phyloP scores from a whole-genome alignment of 2,797 vertebrate species.

The Helicolenus hilgendorfi region DNA sequence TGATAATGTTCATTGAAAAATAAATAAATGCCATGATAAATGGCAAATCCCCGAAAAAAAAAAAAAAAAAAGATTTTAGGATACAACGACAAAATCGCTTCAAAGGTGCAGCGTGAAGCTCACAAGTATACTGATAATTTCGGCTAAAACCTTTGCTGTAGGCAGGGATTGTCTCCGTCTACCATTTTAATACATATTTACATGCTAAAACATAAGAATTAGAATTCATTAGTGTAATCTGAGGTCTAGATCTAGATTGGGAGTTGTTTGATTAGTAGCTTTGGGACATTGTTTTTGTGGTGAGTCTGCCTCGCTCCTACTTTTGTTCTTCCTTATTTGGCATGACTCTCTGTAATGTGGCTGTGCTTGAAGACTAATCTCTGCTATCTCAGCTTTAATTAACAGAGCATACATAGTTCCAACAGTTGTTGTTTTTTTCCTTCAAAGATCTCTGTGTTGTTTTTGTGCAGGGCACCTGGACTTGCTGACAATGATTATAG shows the following conservation, averaged over 20 bases:
- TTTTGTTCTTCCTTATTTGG: conserved; percentile 87
- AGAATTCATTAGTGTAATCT: conserved; percentile 92
- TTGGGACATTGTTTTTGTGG: conserved; percentile 89
- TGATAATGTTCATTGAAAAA: conserved; percentile 35
- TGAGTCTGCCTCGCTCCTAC: conserved; percentile 84
- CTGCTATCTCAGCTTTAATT: conserved; percentile 84
- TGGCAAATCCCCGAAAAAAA: conserved; percentile 5
- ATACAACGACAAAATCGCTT: conserved; percentile 63
- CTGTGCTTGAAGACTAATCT: conserved; percentile 85
- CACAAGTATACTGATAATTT: conserved; percentile 72
- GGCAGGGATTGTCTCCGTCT: conserved; percentile 88
- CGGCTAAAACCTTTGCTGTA: conserved; percentile 83
- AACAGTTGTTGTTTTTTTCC: conserved; percentile 70
- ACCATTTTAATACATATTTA: conserved; percentile 90
- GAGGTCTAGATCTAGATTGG: conserved; percentile 88
- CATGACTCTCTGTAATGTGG: conserved; percentile 82
- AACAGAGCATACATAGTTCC: conserved; percentile 76
- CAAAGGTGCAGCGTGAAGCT: conserved; percentile 74
- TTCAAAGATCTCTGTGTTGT: conserved; percentile 66
- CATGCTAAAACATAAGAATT: conserved; percentile 91
- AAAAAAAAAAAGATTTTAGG: conserved; percentile 47
- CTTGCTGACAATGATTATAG: conserved; percentile 31
- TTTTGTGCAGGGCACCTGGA: conserved; percentile 63
- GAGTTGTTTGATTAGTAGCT: conserved; percentile 92
- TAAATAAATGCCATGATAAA: conserved; percentile 25